phyloP scores from a whole-genome alignment of 92 coral and sea anemone species.

The Zoanthus sansibaricus region DNA sequence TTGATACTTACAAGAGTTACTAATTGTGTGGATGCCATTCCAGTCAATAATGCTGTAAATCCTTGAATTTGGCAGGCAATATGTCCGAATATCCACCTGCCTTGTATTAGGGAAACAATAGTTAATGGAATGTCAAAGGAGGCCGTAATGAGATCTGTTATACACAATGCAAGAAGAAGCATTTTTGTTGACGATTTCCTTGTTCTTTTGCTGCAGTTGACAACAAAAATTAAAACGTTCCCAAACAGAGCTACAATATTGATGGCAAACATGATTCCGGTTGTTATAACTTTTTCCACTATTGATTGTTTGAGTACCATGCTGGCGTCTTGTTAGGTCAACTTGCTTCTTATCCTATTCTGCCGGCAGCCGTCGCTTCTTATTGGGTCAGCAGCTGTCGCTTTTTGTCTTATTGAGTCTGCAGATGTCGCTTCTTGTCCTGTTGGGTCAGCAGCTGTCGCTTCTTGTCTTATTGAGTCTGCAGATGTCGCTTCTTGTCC shows the following conservation, averaged over 20 bases:
- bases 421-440: too few relatives aligned
- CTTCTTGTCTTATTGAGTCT: too few relatives aligned
- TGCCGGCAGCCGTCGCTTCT: too few relatives aligned
- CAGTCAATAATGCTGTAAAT: constrained; percentile 20
- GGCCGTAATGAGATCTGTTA: constrained; percentile 14
- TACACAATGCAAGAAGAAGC: constrained; percentile 27
- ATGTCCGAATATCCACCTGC: constrained; percentile 39
- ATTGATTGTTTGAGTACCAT: not conserved
- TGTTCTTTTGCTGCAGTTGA: not conserved
- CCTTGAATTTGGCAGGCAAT: constrained; percentile 36
- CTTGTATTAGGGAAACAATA: constrained; percentile 22
- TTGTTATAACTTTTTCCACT: not conserved
- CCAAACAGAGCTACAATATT: constrained; percentile 20
- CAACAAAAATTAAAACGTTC: constrained; percentile 6
- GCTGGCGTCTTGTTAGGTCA: too few relatives aligned
- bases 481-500: too few relatives aligned
- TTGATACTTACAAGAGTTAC: not conserved
- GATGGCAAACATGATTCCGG: not conserved
- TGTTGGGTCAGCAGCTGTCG: too few relatives aligned
- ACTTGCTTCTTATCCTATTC: too few relatives aligned
- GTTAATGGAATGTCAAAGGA: constrained; percentile 28
- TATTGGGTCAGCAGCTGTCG: too few relatives aligned
- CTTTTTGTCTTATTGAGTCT: too few relatives aligned
- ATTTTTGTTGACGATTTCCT: constrained; percentile 14
- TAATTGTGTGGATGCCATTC: not conserved